Conservation (phyloP, 1,140 invertebrate species). For the Onthophagus taurus region DNA sequence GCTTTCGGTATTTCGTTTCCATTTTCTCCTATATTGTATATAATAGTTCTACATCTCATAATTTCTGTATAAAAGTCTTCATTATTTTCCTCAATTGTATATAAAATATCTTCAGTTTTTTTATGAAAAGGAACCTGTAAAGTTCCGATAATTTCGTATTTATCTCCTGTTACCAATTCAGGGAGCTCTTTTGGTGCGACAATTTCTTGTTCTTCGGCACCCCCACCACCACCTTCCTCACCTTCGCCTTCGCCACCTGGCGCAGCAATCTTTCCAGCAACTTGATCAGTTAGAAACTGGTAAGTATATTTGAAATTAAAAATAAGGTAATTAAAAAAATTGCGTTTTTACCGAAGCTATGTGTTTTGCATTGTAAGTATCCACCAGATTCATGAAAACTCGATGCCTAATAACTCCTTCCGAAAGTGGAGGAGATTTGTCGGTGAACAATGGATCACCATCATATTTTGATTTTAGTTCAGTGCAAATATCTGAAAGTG, state of each 20-base stretch:
- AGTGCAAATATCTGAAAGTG: background rate
- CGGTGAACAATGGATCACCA: background rate
- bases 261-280: slow-evolving; percentile 11
- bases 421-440: too few species aligned
- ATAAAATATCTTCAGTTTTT: slow-evolving; percentile 21
- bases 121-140: slow-evolving; percentile 15
- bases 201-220: slow-evolving; percentile 30
- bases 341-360: slow-evolving; percentile 20
- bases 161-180: slow-evolving; percentile 7
- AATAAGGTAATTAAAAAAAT: background rate
- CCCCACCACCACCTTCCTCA: slow-evolving; percentile 12
- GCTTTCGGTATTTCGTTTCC: slow-evolving; percentile 26
- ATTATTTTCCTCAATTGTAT: slow-evolving; percentile 21
- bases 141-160: slow-evolving; percentile 27
- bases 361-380: slow-evolving; percentile 20
- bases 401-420: slow-evolving; percentile 17
- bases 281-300: slow-evolving; percentile 19
- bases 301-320: slow-evolving; percentile 3
- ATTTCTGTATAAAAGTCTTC: slow-evolving; percentile 21
- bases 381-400: slow-evolving; percentile 27
- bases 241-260: slow-evolving; percentile 10
- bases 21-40: slow-evolving; percentile 33
- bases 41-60: slow-evolving; percentile 30
- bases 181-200: slow-evolving; percentile 18
- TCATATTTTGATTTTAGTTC: background rate